Evolutionary conservation across 2,888 invertebrate species (phyloP), one percentile per base, ranked within the genome.

Genomic region (Drosophila paranaensis): DNA sequence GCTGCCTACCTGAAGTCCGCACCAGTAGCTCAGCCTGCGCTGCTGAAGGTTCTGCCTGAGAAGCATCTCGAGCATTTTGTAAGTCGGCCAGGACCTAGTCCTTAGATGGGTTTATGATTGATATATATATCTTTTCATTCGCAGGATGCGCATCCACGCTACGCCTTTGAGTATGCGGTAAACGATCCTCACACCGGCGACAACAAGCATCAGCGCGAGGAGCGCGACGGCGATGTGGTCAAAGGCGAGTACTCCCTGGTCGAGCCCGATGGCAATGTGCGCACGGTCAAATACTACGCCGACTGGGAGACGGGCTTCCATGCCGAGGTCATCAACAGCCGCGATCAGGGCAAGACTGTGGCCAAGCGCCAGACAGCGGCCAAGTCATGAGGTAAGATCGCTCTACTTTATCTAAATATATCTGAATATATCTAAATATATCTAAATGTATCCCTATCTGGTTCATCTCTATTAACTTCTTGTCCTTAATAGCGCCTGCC

Each of bases 261-360:
- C 71, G 96, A 96, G 91, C 95, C 96, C 51, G 96, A 96, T 93
- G 96, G 96, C 64, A 95, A 95, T 74, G 95, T 96, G 64, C 94
- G 96, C 77, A 96, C 95, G 3, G 96, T 96, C 66, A 94, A 95
- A 92, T 96, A 96, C 92, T 94, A 95, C 64, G 96, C 96, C 63
- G 96, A 96, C 91, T 96, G 96, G 96, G 95, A 96, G 92, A 96
- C 95, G 82, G 96, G 96, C 88, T 96, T 96, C 94, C 96, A 96
- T 91, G 96, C 96, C 69, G 94, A 95, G 90, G 95, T 96, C 55
- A 94, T 94, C 92, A 95, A 96, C 92, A 95, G 94, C 93, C 94
- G 94, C 92, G 94, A 95, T 92, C 84, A 90, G 48, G 87, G 75
- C 42, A 93, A 93, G 83, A 80, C 88, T 57, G 83, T 93, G 77